Conservation (phyloP, 2,797 vertebrate species). For the Botia almorhae region DNA sequence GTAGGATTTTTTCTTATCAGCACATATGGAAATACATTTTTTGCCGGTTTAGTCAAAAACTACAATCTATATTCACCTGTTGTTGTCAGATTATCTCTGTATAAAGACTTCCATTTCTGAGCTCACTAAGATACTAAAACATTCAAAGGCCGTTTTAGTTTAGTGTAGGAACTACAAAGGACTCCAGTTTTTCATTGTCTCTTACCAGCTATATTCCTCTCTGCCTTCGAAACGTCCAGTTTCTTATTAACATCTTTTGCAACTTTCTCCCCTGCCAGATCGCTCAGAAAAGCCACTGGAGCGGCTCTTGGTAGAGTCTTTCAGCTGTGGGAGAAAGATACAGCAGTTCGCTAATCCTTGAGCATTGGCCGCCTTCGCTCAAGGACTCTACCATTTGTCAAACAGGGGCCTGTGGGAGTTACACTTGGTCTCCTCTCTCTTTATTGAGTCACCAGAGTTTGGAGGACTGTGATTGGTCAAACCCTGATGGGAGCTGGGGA, state of each 20-base stretch:
- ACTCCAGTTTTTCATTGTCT: conserved; percentile 8
- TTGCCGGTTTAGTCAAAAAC: background rate
- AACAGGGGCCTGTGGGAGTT: conserved; percentile 46
- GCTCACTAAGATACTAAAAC: background rate
- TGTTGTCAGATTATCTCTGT: conserved; percentile 14
- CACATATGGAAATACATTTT: background rate
- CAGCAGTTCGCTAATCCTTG: conserved; percentile 53
- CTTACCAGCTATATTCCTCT: conserved; percentile 21
- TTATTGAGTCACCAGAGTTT: conserved; percentile 56
- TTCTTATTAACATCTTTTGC: conserved; percentile 46
- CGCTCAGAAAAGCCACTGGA: conserved; percentile 32
- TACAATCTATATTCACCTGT: background rate
- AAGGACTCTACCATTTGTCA: conserved; percentile 58
- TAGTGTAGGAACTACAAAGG: background rate
- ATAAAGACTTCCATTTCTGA: background rate
- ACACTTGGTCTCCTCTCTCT: conserved; percentile 48
- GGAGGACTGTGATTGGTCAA: conserved; percentile 50
- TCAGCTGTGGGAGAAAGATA: conserved; percentile 52
- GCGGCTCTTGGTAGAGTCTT: conserved; percentile 31
- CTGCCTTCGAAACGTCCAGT: conserved; percentile 17
- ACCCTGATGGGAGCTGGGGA: conserved; percentile 20
- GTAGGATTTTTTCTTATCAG: background rate
- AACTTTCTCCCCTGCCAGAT: conserved; percentile 30
- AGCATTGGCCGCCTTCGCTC: conserved; percentile 51
- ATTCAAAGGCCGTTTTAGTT: conserved; percentile 6